These are phyloP conservation scores for Bradynema listronoti DNA, from an alignment of 1,140 invertebrate species.

Conservation along the genomic window DNA sequence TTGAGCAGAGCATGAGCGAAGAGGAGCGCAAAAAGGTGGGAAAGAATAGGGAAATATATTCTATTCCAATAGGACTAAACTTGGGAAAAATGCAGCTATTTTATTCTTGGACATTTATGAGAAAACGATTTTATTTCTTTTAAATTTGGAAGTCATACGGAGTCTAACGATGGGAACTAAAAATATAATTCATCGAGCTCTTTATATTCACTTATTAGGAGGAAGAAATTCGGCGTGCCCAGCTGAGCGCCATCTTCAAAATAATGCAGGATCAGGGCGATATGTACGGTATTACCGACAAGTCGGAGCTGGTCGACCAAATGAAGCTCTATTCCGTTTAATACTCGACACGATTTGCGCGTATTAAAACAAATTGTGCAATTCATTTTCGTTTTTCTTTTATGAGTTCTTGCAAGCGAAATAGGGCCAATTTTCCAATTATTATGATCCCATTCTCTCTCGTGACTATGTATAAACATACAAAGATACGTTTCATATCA, in stretches of 20 bases:
- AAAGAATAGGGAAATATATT: too few relatives aligned
- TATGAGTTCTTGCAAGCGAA: too few relatives aligned
- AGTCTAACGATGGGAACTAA: too few relatives aligned
- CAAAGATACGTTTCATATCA: too few relatives aligned
- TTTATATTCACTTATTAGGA: too few relatives aligned
- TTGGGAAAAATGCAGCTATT: neutral
- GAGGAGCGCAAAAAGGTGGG: conserved; percentile 41
- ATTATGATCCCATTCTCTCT: too few relatives aligned
- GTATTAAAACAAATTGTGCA: neutral
- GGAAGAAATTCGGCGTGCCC: conserved; percentile 23
- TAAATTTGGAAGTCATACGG: neutral
- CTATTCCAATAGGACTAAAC: too few relatives aligned
- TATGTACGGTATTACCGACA: conserved; percentile 42
- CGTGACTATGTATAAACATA: too few relatives aligned
- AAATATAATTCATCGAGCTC: too few relatives aligned
- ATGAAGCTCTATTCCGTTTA: conserved; percentile 30
- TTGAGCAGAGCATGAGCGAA: conserved; percentile 35
- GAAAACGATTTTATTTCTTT: neutral
- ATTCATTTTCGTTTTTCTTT: too few relatives aligned
- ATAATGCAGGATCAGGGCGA: conserved; percentile 36
- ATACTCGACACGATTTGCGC: neutral
- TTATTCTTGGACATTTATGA: neutral
- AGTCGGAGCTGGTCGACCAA: conserved; percentile 28
- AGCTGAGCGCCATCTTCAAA: conserved; percentile 32
- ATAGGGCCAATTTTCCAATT: too few relatives aligned